Evolutionary conservation across 2,888 invertebrate genomes (phyloP), one percentile per base, ranked within the genome.

Genomic region (Rhaphigaster nebulosa): DNA sequence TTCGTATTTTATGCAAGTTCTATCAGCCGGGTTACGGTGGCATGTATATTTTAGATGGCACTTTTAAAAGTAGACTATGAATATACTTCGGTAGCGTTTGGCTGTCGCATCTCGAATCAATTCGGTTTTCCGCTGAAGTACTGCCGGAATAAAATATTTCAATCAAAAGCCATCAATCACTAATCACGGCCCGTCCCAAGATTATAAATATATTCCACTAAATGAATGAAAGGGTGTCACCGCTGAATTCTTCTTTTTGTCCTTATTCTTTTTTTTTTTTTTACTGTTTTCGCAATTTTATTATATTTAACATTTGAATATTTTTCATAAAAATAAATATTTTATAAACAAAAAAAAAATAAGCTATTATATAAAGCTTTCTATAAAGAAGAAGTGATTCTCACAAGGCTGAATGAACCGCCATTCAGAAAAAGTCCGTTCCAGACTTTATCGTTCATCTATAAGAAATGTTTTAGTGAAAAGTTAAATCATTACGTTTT

Each of bases 11-110:
- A 89, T 89, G 89, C 89, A 89, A 70, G 89, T 70, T 50, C 70
- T 50, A 70, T n/a, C 41, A 52, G 70, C 34, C 45, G n/a, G 84
- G 26, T 45, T 84, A n/a, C 84, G 45, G 45, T 70, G 50, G 70
- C 29, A 70, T 89, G 89, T 70, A 89, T 89, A 70, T 89, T 89
- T 89, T 76, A 89, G 89, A 65, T 29, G 65, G 23, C 70, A 29
- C 52, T 89, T 89, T 89, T 65, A 50, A 89, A 89, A 45, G 89
- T 70, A 76, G 70, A n/a, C 89, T 89, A 89, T 89, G 89, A 89
- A 89, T 89, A 84, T n/a, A 89, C 76, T 65, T 60, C 89, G 60
- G 29, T 60, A 26, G 56, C 88, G n/a, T 34, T 76, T 38, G 34
- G 1, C 70, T 76, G 70, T 38, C 65, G 45, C n/a, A 70, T 65